Evolutionary conservation across 64 coral and sea anemone species (phyloP), one percentile per base, ranked within the genome.

Genomic region (Dendronephthya gigantea): DNA sequence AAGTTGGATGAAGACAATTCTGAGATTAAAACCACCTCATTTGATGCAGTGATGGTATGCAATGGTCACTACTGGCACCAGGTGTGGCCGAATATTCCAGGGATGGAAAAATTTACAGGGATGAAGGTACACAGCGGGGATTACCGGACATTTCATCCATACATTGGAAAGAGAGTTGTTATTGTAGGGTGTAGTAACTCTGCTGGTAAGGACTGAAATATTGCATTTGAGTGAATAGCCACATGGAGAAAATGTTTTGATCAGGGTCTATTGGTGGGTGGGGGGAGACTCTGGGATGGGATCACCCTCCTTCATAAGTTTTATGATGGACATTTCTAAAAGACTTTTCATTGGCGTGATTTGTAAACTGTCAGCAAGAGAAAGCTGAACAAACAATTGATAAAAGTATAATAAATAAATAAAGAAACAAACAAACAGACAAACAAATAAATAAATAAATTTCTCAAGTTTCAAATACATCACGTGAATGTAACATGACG

Each of bases 31-130:
- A n/a, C n/a, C n/a, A n/a, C n/a, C n/a, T n/a, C 86, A 33, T 97
- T 89, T 69, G 94, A 97, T 88, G 84, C 83, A 82, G 94, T 97
- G 1, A 93, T 97, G 94, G 89, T 91, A 32, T 93, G 91, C 81
- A 72, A 49, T 91, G 94, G 94, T 33, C 31, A 87, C 0, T 58
- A 82, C 38, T 85, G 41, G 35, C 35, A 91, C 17, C 92, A 91
- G 0, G 22, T 40, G 14, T 68, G 84, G 17, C 87, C 91, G 0
- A 23, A 84, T 86, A 93, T 93, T 51, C 89, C 84, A 74, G 92
- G 94, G 0, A 83, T 93, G 48, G 89, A 93, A 56, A 75, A 82
- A 25, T 97, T 93, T 83, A 72, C 37, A 22, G 92, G 94, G 8
- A 39, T 84, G 69, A 86, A 87, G 19, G 49, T 97, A 40, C 94